A percentile compares a stretch with the other conserved stretches of the same genome.
Evolutionary conservation across 30 jellyfish, hydroid and myxozoan genomes (phyloP).

Genomic region (Nemopilema nomurai): DNA sequence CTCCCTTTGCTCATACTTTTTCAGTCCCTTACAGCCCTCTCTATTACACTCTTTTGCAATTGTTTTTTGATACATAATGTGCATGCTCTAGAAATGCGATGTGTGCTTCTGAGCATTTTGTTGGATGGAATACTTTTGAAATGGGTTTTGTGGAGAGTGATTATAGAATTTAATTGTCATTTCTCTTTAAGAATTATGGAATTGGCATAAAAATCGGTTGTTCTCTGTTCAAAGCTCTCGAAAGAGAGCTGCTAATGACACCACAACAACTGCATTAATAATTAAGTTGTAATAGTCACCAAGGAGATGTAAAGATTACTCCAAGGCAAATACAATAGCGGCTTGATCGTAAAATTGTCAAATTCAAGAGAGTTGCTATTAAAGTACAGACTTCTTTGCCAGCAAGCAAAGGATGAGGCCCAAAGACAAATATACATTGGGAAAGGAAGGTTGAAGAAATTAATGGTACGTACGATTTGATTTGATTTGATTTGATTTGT

Average conservation of each 20-base stretch:
- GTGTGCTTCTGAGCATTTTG: background rate
- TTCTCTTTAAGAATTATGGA: background rate
- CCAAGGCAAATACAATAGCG: background rate
- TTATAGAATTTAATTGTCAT: background rate
- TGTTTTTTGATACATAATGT: background rate
- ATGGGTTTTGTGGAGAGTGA: background rate
- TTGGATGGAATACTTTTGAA: background rate
- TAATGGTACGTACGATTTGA: background rate
- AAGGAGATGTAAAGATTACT: background rate
- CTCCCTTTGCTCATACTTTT: too few species aligned
- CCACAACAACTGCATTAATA: background rate
- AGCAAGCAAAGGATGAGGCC: background rate
- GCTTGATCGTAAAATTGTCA: background rate
- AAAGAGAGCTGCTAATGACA: background rate
- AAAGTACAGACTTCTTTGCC: background rate
- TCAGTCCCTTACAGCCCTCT: background rate
- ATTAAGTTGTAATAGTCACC: background rate
- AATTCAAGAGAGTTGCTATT: too few species aligned
- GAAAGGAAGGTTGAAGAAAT: background rate
- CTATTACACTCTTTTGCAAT: background rate
- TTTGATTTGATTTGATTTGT: too few species aligned
- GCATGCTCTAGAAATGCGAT: background rate
- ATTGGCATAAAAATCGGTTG: background rate
- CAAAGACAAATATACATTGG: background rate
- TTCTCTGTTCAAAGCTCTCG: background rate